Conservation (phyloP, 37 sponge, comb jelly and placozoan genomes). For the Cladorhizidae sp. region DNA sequence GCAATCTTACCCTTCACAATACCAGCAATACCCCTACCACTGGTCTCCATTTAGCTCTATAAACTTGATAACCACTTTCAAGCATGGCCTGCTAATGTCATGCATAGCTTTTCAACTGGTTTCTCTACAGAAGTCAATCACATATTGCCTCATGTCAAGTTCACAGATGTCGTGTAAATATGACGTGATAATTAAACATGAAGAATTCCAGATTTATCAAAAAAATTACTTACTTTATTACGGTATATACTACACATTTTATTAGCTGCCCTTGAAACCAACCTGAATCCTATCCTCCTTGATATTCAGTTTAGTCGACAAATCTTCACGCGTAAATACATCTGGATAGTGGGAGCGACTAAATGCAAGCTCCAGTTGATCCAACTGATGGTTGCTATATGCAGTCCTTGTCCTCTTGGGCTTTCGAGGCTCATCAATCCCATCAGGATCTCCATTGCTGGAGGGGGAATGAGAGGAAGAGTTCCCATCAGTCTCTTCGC, state of each 20-base stretch:
- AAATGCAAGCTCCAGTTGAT: constrained; percentile 69
- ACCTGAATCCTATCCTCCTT: constrained; percentile 74
- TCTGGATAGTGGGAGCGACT: constrained; percentile 73
- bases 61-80: too few species aligned
- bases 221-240: too few species aligned
- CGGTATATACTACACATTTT: neutral
- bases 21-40: too few species aligned
- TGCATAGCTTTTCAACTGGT: too few species aligned
- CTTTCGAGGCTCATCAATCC: constrained; percentile 39
- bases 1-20: too few species aligned
- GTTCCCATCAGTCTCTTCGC: constrained; percentile 26
- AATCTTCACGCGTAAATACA: constrained; percentile 65
- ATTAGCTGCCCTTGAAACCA: neutral
- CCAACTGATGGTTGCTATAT: too few species aligned
- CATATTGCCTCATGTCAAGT: too few species aligned
- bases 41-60: too few species aligned
- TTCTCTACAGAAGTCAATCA: too few species aligned
- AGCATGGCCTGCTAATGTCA: too few species aligned
- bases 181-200: neutral
- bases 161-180: neutral
- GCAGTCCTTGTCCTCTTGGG: constrained; percentile 76
- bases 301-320: constrained; percentile 55
- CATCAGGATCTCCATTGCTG: constrained; percentile 21
- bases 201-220: too few species aligned
- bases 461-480: constrained; percentile 26